Percentiles rank a stretch among this genome's conserved stretches.
Conservation (phyloP, 37 sponge, comb jelly and placozoan genomes). For the Halichondria panicea region DNA sequence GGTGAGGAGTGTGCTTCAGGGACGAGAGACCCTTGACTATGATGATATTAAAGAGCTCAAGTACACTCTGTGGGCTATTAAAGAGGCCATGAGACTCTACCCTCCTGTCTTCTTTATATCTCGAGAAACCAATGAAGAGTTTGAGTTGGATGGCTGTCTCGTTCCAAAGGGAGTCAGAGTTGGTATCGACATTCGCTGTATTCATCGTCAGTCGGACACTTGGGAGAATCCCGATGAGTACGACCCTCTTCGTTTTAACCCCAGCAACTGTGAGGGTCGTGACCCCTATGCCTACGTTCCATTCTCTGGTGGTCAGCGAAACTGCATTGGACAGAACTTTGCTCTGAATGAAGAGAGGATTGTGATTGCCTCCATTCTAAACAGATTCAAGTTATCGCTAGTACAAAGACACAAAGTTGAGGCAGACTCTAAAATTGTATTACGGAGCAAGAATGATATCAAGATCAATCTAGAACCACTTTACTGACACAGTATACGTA, state of each 20-base stretch:
- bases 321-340: too few relatives aligned
- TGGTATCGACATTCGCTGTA: conserved; percentile 8
- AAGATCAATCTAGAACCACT: too few relatives aligned
- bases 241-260: conserved; percentile 69
- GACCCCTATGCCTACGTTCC: conserved; percentile 68
- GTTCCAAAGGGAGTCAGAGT: conserved; percentile 56
- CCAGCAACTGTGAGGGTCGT: conserved; percentile 26
- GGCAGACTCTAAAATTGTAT: too few relatives aligned
- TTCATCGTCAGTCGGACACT: conserved; percentile 46
- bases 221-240: conserved; percentile 75
- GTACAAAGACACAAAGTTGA: too few relatives aligned
- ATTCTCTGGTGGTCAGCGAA: too few relatives aligned
- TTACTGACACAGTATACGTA: too few relatives aligned
- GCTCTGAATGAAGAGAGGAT: too few relatives aligned
- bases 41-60: conserved; percentile 59
- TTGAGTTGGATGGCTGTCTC: conserved; percentile 20
- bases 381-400: too few relatives aligned
- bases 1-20: conserved; percentile 43
- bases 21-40: conserved; percentile 37
- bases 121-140: conserved; percentile 33
- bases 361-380: too few relatives aligned
- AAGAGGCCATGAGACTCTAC: conserved; percentile 87
- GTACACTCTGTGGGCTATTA: conserved; percentile 77
- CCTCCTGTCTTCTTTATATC: conserved; percentile 60
- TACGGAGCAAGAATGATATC: too few relatives aligned